Conservation (phyloP, 1,140 invertebrate species). For the Adelges cooleyi region DNA sequence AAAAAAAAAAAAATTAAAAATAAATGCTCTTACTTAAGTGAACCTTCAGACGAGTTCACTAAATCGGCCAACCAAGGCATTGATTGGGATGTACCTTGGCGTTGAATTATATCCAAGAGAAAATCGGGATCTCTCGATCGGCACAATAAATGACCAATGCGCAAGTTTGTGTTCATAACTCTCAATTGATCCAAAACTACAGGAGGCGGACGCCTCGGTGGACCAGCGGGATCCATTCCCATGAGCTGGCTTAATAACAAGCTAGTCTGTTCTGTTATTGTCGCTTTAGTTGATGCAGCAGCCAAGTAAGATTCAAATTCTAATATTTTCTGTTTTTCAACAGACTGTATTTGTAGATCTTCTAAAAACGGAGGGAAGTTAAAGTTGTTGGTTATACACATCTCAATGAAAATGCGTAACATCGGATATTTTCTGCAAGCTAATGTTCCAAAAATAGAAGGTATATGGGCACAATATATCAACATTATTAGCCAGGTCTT, state of each 20-base stretch:
- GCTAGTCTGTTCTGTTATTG: constrained; percentile 83
- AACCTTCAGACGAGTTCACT: constrained; percentile 80
- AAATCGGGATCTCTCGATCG: constrained; percentile 82
- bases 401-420: constrained; percentile 83
- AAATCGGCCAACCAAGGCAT: constrained; percentile 96
- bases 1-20: constrained; percentile 7
- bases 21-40: constrained; percentile 47
- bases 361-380: constrained; percentile 58
- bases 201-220: constrained; percentile 63
- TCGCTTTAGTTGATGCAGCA: constrained; percentile 63
- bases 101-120: constrained; percentile 81
- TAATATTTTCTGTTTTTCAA: constrained; percentile 73
- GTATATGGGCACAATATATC: constrained; percentile 81
- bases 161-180: constrained; percentile 60
- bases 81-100: constrained; percentile 72
- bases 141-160: constrained; percentile 82
- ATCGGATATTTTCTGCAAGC: constrained; percentile 90
- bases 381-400: constrained; percentile 88
- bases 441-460: constrained; percentile 66
- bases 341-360: constrained; percentile 54
- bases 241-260: constrained; percentile 70
- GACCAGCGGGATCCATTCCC: constrained; percentile 71
- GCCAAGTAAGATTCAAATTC: constrained; percentile 90
- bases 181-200: constrained; percentile 70
- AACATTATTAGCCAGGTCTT: constrained; percentile 85